A percentile compares a stretch with the other conserved stretches of the same genome.
phyloP scores from a whole-genome alignment of 2,888 invertebrate species.

The Melolontha melolontha region DNA sequence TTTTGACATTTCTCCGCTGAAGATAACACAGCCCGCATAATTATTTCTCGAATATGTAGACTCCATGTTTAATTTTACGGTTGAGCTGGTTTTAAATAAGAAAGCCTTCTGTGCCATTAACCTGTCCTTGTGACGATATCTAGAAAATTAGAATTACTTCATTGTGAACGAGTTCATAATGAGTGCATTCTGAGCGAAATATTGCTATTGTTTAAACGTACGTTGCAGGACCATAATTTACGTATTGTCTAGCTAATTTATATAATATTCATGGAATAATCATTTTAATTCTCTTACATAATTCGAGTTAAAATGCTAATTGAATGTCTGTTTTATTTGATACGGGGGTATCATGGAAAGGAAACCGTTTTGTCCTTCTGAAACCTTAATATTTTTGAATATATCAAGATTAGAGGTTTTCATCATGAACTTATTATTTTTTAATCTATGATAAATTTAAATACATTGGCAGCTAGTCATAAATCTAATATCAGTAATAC shows the following conservation, averaged over 20 bases:
- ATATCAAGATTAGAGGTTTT: too few species aligned
- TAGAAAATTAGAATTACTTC: conserved; percentile 22
- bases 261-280: not conserved
- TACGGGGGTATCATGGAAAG: too few species aligned
- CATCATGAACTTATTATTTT: too few species aligned
- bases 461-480: too few species aligned
- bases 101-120: conserved; percentile 13
- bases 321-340: too few species aligned
- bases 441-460: too few species aligned
- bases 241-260: conserved; percentile 16
- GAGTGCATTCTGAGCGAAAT: conserved; percentile 8
- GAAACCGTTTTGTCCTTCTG: too few species aligned
- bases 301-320: too few species aligned
- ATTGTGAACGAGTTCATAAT: conserved; percentile 16
- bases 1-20: conserved; percentile 25
- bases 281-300: too few species aligned
- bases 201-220: conserved; percentile 8
- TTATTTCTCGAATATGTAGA: conserved; percentile 37
- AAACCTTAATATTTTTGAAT: too few species aligned
- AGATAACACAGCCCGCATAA: conserved; percentile 37
- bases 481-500: too few species aligned
- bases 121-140: conserved; percentile 20
- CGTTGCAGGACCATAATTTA: conserved; percentile 10
- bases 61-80: conserved; percentile 34
- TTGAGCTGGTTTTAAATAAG: conserved; percentile 32